Percentiles rank a stretch among this genome's conserved stretches.
Evolutionary conservation across 1,140 invertebrate genomes (phyloP).

Genomic region (Holotrichia oblita): DNA sequence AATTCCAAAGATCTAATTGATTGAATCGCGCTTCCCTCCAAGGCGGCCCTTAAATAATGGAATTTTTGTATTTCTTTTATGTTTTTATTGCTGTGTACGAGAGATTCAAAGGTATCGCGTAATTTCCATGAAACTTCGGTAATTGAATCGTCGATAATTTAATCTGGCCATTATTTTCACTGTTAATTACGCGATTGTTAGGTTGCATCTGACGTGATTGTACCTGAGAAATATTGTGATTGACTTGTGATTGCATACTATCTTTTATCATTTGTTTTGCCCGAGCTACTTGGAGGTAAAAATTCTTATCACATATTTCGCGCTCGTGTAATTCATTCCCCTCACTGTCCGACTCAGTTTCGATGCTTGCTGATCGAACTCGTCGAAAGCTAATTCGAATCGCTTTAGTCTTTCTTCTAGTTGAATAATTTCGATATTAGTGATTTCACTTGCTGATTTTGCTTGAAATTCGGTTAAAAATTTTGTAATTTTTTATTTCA

Average conservation of each 20-base stretch:
- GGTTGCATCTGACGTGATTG: not conserved
- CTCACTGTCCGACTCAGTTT: not conserved
- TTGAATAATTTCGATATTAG: too few relatives aligned
- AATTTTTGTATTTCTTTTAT: slow-evolving; percentile 51
- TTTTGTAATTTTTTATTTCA: not conserved
- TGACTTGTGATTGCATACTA: not conserved
- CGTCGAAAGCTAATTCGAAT: not conserved
- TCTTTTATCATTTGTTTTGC: not conserved
- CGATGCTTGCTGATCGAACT: not conserved
- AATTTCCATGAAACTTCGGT: slow-evolving; percentile 49
- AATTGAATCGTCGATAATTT: slow-evolving; percentile 45
- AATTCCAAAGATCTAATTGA: slow-evolving; percentile 47
- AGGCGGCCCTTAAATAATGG: slow-evolving; percentile 50
- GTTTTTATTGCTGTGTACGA: slow-evolving; percentile 46
- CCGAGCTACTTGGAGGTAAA: not conserved
- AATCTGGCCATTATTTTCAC: not conserved
- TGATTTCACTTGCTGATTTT: too few relatives aligned
- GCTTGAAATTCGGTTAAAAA: not conserved
- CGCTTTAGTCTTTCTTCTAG: too few relatives aligned
- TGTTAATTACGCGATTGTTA: not conserved
- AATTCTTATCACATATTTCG: not conserved
- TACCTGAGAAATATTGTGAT: not conserved
- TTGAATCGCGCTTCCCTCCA: slow-evolving; percentile 46
- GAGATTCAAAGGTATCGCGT: slow-evolving; percentile 46
- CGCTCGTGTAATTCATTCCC: not conserved